Evolutionary conservation across 2,113 vertebrate species (phyloP).

Genomic region (Clinocottus analis): DNA sequence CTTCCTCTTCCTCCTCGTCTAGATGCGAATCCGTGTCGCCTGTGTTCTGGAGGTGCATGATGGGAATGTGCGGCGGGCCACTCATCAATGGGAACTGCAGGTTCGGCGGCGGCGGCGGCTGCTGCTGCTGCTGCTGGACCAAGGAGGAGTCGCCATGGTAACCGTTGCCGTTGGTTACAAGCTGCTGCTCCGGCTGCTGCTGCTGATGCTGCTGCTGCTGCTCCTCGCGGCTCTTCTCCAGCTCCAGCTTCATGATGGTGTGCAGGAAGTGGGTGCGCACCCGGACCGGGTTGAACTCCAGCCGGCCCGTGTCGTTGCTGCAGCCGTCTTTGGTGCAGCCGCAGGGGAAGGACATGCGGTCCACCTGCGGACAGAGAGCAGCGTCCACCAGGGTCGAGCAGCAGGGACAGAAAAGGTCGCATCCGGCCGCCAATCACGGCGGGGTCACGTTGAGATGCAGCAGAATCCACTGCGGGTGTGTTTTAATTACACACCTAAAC

Average conservation of each 20-base stretch:
- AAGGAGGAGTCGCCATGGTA: slow-evolving; percentile 88
- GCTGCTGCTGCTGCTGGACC: slow-evolving; percentile 87
- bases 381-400: neutral
- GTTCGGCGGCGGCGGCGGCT: slow-evolving; percentile 83
- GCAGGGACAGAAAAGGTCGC: neutral
- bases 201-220: slow-evolving; percentile 83
- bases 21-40: slow-evolving; percentile 85
- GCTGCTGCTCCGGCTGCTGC: slow-evolving; percentile 80
- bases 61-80: slow-evolving; percentile 79
- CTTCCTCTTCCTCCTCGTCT: slow-evolving; percentile 77
- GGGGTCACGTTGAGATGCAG: neutral
- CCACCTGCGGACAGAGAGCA: slow-evolving; percentile 84
- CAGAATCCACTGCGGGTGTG: neutral
- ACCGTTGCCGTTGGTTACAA: slow-evolving; percentile 88
- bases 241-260: slow-evolving; percentile 97
- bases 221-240: slow-evolving; percentile 92
- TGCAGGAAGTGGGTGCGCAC: slow-evolving; percentile 98
- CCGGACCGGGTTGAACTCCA: slow-evolving; percentile 96
- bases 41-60: slow-evolving; percentile 89
- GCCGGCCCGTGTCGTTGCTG: slow-evolving; percentile 92
- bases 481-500: slow-evolving; percentile 1
- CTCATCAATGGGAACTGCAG: slow-evolving; percentile 89
- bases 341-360: slow-evolving; percentile 96
- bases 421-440: slow-evolving; percentile 9
- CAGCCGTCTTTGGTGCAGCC: slow-evolving; percentile 96